These are phyloP conservation scores for Creontiades dilutus DNA, from an alignment of 2,888 invertebrate genomes.

Conservation along the genomic window DNA sequence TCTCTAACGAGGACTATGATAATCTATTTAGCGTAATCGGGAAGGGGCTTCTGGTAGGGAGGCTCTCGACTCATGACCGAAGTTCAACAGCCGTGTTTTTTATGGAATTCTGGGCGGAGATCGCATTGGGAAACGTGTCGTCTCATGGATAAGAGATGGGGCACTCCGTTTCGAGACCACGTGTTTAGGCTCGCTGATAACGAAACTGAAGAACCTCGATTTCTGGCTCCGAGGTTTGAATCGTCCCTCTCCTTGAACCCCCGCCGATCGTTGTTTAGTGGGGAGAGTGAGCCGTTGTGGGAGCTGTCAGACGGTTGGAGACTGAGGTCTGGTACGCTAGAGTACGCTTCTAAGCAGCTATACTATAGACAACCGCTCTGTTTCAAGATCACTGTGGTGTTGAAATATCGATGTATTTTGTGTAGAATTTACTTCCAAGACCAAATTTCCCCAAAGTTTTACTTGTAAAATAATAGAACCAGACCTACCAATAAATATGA, in stretches of 20 bases:
- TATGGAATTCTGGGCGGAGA: background rate
- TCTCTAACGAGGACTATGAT: conserved; percentile 15
- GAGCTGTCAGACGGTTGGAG: background rate
- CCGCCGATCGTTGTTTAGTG: background rate
- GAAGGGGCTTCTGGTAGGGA: conserved; percentile 57
- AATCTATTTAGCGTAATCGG: conserved; percentile 54
- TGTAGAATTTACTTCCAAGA: too few relatives aligned
- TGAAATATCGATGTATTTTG: too few relatives aligned
- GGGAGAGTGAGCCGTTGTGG: background rate
- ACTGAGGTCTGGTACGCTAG: background rate
- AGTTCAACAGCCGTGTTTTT: conserved; percentile 55
- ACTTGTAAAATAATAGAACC: too few relatives aligned
- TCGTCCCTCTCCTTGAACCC: conserved; percentile 28
- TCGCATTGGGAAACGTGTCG: background rate
- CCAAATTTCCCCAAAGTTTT: too few relatives aligned
- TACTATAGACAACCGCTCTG: too few relatives aligned
- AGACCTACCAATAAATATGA: too few relatives aligned
- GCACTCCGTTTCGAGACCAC: conserved; percentile 19
- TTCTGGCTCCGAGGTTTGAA: background rate
- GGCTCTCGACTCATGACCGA: conserved; percentile 56
- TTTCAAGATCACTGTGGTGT: too few relatives aligned
- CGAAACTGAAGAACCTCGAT: conserved; percentile 61
- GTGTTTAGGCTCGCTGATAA: conserved; percentile 46
- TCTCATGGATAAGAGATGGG: background rate
- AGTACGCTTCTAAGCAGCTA: background rate